These are phyloP conservation scores for Beaufortia kweichowensis DNA, from an alignment of 2,113 vertebrate species.

Conservation along the genomic window DNA sequence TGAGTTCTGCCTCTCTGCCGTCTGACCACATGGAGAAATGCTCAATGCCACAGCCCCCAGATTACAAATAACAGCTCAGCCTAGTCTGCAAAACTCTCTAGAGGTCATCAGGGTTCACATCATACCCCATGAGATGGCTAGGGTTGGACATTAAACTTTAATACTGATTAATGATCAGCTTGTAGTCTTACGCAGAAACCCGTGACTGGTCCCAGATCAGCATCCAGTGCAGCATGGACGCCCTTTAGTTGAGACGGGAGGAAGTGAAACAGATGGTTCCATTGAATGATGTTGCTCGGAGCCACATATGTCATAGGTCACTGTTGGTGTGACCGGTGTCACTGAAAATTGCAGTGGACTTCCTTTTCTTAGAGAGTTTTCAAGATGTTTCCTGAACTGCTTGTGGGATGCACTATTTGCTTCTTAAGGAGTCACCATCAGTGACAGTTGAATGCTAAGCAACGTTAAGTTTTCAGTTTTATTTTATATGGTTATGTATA, in stretches of 20 bases:
- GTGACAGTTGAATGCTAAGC: background rate
- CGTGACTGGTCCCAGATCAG: background rate
- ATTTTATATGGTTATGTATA: too few species aligned
- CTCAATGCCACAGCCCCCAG: conserved; percentile 5
- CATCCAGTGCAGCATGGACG: conserved; percentile 8
- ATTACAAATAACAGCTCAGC: background rate
- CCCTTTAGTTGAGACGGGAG: background rate
- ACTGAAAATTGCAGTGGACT: background rate
- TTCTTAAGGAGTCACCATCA: background rate
- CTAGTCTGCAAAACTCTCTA: conserved; percentile 5
- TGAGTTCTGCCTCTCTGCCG: conserved; percentile 46
- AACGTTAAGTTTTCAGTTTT: too few species aligned
- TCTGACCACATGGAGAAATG: conserved; percentile 50
- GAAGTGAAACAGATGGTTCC: background rate
- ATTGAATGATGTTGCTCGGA: background rate
- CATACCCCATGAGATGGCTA: background rate
- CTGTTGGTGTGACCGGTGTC: background rate
- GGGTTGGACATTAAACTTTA: conserved; percentile 27
- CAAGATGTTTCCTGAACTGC: background rate
- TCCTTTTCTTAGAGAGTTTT: conserved; percentile 15
- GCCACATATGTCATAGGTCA: conserved; percentile 28
- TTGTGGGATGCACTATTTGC: background rate
- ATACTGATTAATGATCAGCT: conserved; percentile 38
- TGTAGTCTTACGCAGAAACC: background rate
- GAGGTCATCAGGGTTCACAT: background rate